These are phyloP conservation scores for Pseudois nayaur DNA, from an alignment of 2,113 vertebrate genomes.

Conservation along the genomic window DNA sequence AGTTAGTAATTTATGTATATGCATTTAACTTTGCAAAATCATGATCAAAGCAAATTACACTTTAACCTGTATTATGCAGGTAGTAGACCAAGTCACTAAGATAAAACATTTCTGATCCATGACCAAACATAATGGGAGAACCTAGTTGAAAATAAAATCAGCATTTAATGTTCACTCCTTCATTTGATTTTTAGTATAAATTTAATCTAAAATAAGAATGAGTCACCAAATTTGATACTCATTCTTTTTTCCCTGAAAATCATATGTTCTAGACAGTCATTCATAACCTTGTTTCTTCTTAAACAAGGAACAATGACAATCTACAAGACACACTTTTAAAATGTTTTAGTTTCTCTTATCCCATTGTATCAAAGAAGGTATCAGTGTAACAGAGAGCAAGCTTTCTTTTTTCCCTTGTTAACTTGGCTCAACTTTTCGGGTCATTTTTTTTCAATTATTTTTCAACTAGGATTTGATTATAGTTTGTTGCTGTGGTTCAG, in stretches of 20 bases:
- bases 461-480: background rate
- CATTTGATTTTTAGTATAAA: constrained; percentile 6
- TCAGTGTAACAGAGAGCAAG: background rate
- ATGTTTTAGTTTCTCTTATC: background rate
- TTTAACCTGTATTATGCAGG: background rate
- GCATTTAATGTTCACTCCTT: background rate
- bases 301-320: background rate
- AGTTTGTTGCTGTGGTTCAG: background rate
- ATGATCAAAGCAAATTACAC: background rate
- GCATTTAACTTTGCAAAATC: background rate
- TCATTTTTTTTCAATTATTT: background rate
- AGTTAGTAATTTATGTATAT: background rate
- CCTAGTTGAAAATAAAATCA: background rate
- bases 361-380: background rate
- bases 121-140: no score
- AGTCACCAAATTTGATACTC: background rate
- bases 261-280: background rate
- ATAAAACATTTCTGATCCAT: background rate
- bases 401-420: background rate
- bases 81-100: background rate
- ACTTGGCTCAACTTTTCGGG: background rate
- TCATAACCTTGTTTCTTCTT: background rate
- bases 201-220: background rate
- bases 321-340: background rate
- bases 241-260: background rate